phyloP scores from a whole-genome alignment of 1,140 invertebrate species.

The Pissodes strobi region DNA sequence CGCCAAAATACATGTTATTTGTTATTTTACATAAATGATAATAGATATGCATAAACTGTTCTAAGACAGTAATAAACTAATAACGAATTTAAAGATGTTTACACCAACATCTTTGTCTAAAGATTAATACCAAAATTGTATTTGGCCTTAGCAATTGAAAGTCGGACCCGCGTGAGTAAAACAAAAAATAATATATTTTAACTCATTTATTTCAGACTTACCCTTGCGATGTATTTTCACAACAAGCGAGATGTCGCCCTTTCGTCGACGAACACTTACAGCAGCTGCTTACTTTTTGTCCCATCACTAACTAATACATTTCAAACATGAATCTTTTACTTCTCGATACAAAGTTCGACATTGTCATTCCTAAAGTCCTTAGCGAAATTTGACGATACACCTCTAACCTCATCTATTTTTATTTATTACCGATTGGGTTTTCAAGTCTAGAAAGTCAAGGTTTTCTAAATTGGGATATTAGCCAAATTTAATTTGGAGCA shows the following conservation, averaged over 20 bases:
- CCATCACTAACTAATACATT: conserved; percentile 33
- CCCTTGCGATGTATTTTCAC: conserved; percentile 35
- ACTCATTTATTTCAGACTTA: conserved; percentile 17
- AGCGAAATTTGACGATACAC: not conserved
- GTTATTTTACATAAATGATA: too few relatives aligned
- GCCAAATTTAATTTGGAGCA: too few relatives aligned
- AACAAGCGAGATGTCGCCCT: conserved; percentile 32
- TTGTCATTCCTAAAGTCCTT: not conserved
- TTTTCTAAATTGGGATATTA: conserved; percentile 10
- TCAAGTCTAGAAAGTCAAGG: conserved; percentile 17
- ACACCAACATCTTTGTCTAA: too few relatives aligned
- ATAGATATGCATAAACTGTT: too few relatives aligned
- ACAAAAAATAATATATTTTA: too few relatives aligned
- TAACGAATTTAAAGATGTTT: too few relatives aligned
- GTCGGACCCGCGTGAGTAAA: too few relatives aligned
- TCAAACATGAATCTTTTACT: too few relatives aligned
- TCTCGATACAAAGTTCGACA: not conserved
- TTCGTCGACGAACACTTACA: conserved; percentile 40
- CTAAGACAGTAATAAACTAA: too few relatives aligned
- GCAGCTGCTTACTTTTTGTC: conserved; percentile 44
- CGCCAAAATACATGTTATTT: too few relatives aligned
- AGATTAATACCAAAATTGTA: too few relatives aligned
- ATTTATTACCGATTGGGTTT: not conserved
- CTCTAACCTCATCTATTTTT: conserved; percentile 14
- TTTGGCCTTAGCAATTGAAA: too few relatives aligned